These are phyloP conservation scores for Clanis bilineata DNA, from an alignment of 2,888 invertebrate genomes.

Conservation along the genomic window DNA sequence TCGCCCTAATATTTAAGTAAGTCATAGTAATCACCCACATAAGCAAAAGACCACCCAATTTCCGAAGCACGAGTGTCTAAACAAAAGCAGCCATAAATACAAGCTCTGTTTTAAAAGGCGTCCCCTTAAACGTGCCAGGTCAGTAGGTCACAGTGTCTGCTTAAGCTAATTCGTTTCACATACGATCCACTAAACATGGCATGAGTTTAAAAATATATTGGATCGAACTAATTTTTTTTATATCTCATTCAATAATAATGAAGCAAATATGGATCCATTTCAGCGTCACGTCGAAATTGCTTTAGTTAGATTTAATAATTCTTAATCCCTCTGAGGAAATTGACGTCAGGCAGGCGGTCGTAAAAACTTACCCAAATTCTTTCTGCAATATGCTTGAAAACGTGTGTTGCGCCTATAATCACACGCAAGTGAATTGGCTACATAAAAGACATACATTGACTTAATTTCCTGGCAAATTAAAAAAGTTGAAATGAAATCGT, in stretches of 20 bases:
- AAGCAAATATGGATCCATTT: too few species aligned
- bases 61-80: neutral
- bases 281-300: neutral
- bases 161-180: neutral
- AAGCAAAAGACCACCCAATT: neutral
- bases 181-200: neutral
- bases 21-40: neutral
- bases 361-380: too few species aligned
- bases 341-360: too few species aligned
- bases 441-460: too few species aligned
- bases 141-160: conserved; percentile 10
- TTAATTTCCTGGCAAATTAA: too few species aligned
- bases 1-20: too few species aligned
- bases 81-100: conserved; percentile 2
- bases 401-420: too few species aligned
- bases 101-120: neutral
- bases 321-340: too few species aligned
- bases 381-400: too few species aligned
- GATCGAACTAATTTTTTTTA: neutral
- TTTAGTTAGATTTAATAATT: too few species aligned
- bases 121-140: conserved; percentile 1
- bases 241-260: neutral
- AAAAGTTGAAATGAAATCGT: too few species aligned
- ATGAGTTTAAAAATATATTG: neutral
- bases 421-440: too few species aligned